A percentile compares a stretch with the other conserved stretches of the same genome.
Conservation (phyloP, 2,797 vertebrate species). For the Peromyscus aztecus region DNA sequence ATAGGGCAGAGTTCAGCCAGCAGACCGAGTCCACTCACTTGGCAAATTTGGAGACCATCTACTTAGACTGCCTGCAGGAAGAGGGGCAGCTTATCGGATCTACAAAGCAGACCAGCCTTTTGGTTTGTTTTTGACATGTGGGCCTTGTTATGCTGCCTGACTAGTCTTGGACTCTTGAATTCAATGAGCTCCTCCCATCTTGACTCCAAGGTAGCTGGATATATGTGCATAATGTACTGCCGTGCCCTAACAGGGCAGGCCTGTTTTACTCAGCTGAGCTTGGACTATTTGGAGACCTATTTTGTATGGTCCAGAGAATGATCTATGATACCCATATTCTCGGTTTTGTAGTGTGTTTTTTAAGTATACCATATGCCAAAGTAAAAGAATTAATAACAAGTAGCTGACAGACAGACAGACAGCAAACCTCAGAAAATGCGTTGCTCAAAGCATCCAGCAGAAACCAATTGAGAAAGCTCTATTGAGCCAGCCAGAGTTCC, state of each 20-base stretch:
- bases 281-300: not conserved
- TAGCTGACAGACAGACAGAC: not conserved
- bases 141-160: not conserved
- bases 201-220: not conserved
- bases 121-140: not conserved
- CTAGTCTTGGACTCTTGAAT: not conserved
- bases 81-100: accelerated
- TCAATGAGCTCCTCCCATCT: not conserved
- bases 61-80: not conserved
- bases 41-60: not conserved
- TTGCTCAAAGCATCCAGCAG: not conserved
- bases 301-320: not conserved
- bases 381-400: not conserved
- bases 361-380: not conserved
- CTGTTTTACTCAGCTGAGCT: no score
- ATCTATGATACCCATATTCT: not conserved
- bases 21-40: not conserved
- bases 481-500: not conserved
- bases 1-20: slow-evolving; percentile 10
- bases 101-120: not conserved
- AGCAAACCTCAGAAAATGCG: not conserved
- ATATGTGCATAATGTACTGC: not conserved
- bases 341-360: not conserved
- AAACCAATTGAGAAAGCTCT: not conserved
- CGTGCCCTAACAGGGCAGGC: not conserved